These are phyloP conservation scores for Microctenopoma steveboyesi DNA, from an alignment of 2,797 vertebrate genomes.

Conservation along the genomic window DNA sequence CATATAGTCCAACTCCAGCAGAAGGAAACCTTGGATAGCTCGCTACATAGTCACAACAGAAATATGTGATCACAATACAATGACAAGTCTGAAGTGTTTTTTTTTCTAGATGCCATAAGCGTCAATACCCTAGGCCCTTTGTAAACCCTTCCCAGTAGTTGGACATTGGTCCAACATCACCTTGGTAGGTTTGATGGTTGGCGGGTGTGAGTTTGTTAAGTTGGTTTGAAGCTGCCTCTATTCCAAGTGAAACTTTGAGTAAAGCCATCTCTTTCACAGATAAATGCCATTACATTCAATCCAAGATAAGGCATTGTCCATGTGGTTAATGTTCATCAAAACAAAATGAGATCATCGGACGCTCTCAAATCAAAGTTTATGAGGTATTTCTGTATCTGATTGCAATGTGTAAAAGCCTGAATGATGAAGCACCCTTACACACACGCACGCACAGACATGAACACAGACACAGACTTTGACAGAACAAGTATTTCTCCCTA, in stretches of 20 bases:
- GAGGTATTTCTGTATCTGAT: conserved; percentile 89
- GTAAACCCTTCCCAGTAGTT: conserved; percentile 79
- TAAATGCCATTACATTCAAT: conserved; percentile 96
- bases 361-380: conserved; percentile 84
- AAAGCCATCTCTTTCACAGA: conserved; percentile 88
- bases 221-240: conserved; percentile 88
- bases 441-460: conserved; percentile 13
- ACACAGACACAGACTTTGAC: conserved; percentile 9
- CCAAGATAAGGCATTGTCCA: conserved; percentile 99
- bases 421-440: conserved; percentile 63
- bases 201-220: conserved; percentile 82
- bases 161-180: conserved; percentile 72
- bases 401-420: conserved; percentile 78
- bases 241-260: conserved; percentile 83
- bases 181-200: conserved; percentile 82
- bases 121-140: conserved; percentile 77
- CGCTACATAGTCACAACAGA: conserved; percentile 93
- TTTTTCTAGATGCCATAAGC: conserved; percentile 71
- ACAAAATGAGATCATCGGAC: conserved; percentile 77
- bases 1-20: conserved; percentile 83
- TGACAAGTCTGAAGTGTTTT: conserved; percentile 91
- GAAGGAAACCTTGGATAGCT: conserved; percentile 90
- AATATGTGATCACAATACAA: conserved; percentile 96
- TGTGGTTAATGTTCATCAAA: conserved; percentile 89
- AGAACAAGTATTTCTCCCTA: conserved; percentile 11